Percentiles rank a stretch among this genome's conserved stretches.
Conservation (phyloP, 2,797 vertebrate species). For the Gambelia wislizenii region DNA sequence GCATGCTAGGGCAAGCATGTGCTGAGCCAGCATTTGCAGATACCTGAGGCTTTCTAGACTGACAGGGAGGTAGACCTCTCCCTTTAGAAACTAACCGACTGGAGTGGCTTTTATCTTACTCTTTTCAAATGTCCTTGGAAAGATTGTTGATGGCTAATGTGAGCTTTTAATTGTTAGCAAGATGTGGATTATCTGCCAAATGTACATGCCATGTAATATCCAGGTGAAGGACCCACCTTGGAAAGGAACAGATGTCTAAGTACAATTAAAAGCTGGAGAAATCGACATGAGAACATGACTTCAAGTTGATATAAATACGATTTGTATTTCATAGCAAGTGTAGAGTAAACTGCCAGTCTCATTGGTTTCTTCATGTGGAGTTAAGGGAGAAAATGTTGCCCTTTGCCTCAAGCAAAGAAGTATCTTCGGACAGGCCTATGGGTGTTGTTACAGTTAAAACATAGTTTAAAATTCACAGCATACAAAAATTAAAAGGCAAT, state of each 20-base stretch:
- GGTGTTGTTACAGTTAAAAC: too few species aligned
- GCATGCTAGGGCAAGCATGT: neutral
- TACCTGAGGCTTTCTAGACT: neutral
- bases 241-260: neutral
- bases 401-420: too few species aligned
- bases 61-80: neutral
- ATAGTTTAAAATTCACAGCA: too few species aligned
- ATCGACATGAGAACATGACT: neutral
- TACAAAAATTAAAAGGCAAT: too few species aligned
- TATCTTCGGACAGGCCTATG: neutral
- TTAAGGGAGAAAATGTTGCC: neutral
- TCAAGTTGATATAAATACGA: neutral
- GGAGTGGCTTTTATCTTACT: neutral
- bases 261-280: neutral
- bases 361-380: neutral
- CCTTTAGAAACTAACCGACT: neutral
- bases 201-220: neutral
- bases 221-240: neutral
- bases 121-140: neutral
- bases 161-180: neutral
- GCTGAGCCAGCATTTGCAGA: neutral
- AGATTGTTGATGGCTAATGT: neutral
- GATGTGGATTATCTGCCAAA: neutral
- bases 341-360: too few species aligned
- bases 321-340: neutral